Evolutionary conservation across 1,140 invertebrate species (phyloP), one percentile per base, ranked within the genome.

Genomic region (Antheraea mylitta): DNA sequence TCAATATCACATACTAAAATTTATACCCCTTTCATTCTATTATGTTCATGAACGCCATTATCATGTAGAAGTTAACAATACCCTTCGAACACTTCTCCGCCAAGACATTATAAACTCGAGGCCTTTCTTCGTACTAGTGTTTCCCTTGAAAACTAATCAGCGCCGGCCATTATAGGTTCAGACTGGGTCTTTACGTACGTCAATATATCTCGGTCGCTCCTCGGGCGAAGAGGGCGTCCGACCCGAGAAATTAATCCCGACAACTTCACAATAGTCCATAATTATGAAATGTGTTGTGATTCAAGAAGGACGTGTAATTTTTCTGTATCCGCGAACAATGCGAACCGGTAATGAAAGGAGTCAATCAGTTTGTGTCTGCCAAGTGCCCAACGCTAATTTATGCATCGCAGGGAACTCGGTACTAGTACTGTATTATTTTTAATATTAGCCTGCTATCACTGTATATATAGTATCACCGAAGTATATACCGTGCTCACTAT

Each of bases 201-300:
- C 77, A 80, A 89, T 87, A 87, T 84, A 87, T 91, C 83, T 88
- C 79, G 73, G 64, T 68, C 73, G 71, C 68, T 78, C 80, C 76
- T 75, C 79, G 78, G 78, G 77, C 82, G 80, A 79, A 76, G 77
- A 83, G 82, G 80, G 75, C 80, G 72, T 73, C 78, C 76, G 81
- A 83, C 80, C 74, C 74, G 73, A 74, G 75, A 78, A 89, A 90
- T 90, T 89, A 87, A 78, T 81, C 76, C 79, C 77, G 81, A 89
- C 89, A 86, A 83, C 80, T 75, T 81, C 82, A 91, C 89, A 91
- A 91, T 91, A 88, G 86, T 86, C 89, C 87, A 91, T 91, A 90
- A 91, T 91, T 91, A 90, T 91, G 89, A 91, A 90, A 89, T 91
- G 89, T 91, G 89, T 89, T 85, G 87, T 87, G 82, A 89, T 89